Evolutionary conservation across 1,140 invertebrate species (phyloP).

Genomic region (Acromyrmex heyeri): DNA sequence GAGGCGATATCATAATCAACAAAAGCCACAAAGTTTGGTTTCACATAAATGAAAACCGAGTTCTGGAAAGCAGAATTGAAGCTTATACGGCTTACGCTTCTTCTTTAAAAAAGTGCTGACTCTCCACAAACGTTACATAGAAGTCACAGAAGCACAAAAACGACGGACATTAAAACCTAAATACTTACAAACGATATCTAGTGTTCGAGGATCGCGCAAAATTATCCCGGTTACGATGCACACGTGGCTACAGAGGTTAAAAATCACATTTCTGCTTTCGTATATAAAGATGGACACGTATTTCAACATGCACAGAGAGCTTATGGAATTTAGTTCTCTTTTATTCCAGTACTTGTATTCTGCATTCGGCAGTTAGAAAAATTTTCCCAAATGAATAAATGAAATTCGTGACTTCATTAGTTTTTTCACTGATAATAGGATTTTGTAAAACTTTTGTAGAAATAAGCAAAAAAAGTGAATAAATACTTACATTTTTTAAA

Average conservation of each 20-base stretch:
- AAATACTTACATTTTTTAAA: not conserved
- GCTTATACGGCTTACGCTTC: conserved; percentile 49
- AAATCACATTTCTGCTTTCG: conserved; percentile 14
- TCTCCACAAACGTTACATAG: conserved; percentile 31
- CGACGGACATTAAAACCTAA: conserved; percentile 61
- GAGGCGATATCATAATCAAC: conserved; percentile 32
- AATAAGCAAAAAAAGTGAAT: not conserved
- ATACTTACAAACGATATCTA: conserved; percentile 38
- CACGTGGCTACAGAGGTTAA: conserved; percentile 36
- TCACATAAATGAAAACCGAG: conserved; percentile 48
- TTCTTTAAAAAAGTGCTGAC: conserved; percentile 59
- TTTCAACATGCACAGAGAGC: not conserved
- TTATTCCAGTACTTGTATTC: conserved; percentile 1
- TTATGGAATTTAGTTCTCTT: conserved; percentile 48
- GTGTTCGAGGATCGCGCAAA: conserved; percentile 21
- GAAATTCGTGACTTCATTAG: conserved; percentile 30
- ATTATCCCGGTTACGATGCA: conserved; percentile 32
- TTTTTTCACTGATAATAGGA: not conserved
- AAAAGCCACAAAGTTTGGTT: conserved; percentile 1
- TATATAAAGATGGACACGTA: conserved; percentile 22
- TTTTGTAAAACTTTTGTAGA: not conserved
- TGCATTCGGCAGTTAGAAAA: not conserved
- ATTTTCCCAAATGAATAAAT: conserved; percentile 14
- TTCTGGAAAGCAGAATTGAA: conserved; percentile 41
- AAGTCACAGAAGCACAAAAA: conserved; percentile 61